Evolutionary conservation across 2,797 vertebrate species (phyloP), one percentile per base, ranked within the genome.

Genomic region (Sebastes matsubarae): DNA sequence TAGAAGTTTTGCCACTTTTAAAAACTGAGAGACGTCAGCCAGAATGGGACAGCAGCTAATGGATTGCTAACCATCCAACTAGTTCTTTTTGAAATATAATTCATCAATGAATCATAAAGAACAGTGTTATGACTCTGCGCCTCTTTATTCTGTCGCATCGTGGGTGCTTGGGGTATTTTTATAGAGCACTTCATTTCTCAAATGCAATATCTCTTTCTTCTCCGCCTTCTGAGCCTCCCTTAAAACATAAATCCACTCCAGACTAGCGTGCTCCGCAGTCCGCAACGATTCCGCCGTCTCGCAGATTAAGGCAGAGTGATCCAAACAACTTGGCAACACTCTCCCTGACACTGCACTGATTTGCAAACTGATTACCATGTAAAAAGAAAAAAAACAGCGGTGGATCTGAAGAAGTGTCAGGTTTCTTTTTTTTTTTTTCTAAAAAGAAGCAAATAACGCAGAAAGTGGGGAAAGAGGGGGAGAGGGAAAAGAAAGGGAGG

Each of bases 301-400:
- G 71, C 80, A 93, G 94, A 95, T 95, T 94, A 95, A 95, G 90
- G 88, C 87, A 82, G 92, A 94, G 88, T 84, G 92, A 95, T 94
- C 91, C 82, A 90, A 91, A 93, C 89, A 93, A 89, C 91, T 93
- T 89, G 92, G 89, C 88, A 87, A 89, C 87, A 84, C 87, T 93
- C 89, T 93, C 68, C 81, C 92, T 93, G 90, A 93, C 94, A 90
- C 90, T 30, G 89, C 90, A 83, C 93, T 94, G 94, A 95, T 96
- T 94, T 95, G 91, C 91, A 95, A 94, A 93, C 92, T 94, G 93
- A 95, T 95, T 95, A 93, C 88, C 86, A 85, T 90, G 81, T 87
- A 84, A 84, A 84, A 88, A 74, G 42, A 60, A 85, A 66, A 80
- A 76, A 81, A 58, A 73, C 52, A 83, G 79, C 60, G 25, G 65